A percentile compares a stretch with the other conserved stretches of the same genome.
These are phyloP conservation scores for Euwallacea similis DNA, from an alignment of 1,140 invertebrate species.

Conservation along the genomic window DNA sequence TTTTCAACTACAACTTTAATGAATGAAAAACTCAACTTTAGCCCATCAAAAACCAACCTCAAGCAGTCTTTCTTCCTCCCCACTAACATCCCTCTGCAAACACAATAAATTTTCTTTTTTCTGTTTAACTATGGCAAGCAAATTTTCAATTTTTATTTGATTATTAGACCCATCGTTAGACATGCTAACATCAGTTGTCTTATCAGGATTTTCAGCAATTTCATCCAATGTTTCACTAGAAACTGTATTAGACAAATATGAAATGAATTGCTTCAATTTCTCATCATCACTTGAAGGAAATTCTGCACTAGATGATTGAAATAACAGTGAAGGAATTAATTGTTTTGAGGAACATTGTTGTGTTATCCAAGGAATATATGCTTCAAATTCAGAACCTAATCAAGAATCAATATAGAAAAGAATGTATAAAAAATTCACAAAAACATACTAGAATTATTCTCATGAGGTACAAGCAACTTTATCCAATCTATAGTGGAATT, in stretches of 20 bases:
- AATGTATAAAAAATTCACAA: neutral
- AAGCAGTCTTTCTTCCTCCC: conserved; percentile 29
- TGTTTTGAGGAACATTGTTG: conserved; percentile 56
- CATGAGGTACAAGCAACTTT: conserved; percentile 31
- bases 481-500: conserved; percentile 40
- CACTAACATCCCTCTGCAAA: conserved; percentile 18
- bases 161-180: no score
- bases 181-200: no score
- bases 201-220: neutral
- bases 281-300: neutral
- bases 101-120: conserved; percentile 8
- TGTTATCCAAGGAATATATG: conserved; percentile 56
- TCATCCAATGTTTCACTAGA: conserved; percentile 1
- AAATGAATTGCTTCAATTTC: neutral
- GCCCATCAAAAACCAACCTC: conserved; percentile 4
- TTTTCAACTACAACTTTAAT: conserved; percentile 42
- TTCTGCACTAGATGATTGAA: conserved; percentile 26
- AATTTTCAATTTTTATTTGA: conserved; percentile 6
- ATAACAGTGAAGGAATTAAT: conserved; percentile 58
- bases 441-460: conserved; percentile 9
- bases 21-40: conserved; percentile 11
- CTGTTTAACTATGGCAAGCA: conserved; percentile 16
- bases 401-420: neutral
- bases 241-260: neutral
- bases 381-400: conserved; percentile 30